Conservation (phyloP, 2,888 invertebrate genomes). For the Corbicula japonica region DNA sequence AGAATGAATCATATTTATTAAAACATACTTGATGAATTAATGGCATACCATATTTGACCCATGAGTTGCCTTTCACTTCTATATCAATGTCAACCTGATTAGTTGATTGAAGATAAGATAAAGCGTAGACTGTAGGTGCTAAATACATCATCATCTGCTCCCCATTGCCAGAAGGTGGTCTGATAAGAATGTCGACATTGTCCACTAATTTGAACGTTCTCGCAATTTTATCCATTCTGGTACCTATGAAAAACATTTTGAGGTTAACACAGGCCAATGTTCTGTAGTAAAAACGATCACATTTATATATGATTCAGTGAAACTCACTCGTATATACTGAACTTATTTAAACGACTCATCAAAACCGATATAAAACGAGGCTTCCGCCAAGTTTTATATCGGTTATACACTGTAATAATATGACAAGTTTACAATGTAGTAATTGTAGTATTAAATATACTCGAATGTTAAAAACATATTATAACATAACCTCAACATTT, state of each 20-base stretch:
- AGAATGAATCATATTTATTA: too few relatives aligned
- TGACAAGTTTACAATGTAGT: too few relatives aligned
- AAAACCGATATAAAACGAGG: background rate
- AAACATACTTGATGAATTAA: too few relatives aligned
- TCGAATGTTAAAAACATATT: too few relatives aligned
- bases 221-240: slow-evolving; percentile 44
- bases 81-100: slow-evolving; percentile 22
- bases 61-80: slow-evolving; percentile 37
- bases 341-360: background rate
- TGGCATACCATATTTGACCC: slow-evolving; percentile 33
- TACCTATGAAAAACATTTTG: slow-evolving; percentile 15
- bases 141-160: slow-evolving; percentile 54
- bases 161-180: slow-evolving; percentile 29
- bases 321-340: background rate
- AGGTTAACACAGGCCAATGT: background rate
- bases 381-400: too few relatives aligned
- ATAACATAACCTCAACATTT: too few relatives aligned
- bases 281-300: background rate
- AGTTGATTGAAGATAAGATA: slow-evolving; percentile 42
- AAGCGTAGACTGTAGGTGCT: slow-evolving; percentile 45
- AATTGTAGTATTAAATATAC: too few relatives aligned
- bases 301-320: too few relatives aligned
- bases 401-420: too few relatives aligned
- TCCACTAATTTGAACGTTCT: slow-evolving; percentile 18
- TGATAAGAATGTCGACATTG: slow-evolving; percentile 32